These are phyloP conservation scores for Aspidiotus destructor DNA, from an alignment of 2,888 invertebrate species.

Conservation along the genomic window DNA sequence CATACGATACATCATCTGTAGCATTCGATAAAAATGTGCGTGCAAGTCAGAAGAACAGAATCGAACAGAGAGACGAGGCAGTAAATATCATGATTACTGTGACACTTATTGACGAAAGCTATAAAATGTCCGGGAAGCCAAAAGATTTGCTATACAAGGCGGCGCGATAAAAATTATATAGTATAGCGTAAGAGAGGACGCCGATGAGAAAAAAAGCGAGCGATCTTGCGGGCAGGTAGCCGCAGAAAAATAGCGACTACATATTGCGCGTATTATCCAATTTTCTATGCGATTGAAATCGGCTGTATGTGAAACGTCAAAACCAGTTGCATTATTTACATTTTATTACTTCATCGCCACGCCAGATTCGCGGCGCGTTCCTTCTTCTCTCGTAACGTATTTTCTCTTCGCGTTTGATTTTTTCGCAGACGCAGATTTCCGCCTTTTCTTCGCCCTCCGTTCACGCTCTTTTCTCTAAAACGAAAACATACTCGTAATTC, in stretches of 20 bases:
- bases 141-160: constrained; percentile 13
- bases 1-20: no score
- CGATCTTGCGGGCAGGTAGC: background rate
- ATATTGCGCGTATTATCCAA: background rate
- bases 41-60: background rate
- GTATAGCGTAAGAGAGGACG: background rate
- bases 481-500: no score
- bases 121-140: constrained; percentile 15
- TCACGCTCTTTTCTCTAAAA: no score
- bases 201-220: background rate
- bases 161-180: constrained; percentile 20
- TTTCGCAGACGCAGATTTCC: no score
- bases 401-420: no score
- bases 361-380: no score
- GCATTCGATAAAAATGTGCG: no score
- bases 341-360: constrained; percentile 9
- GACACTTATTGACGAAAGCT: constrained; percentile 28
- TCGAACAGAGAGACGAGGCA: constrained; percentile 13
- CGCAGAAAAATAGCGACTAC: background rate
- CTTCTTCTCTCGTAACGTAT: no score
- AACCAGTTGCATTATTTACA: constrained; percentile 16
- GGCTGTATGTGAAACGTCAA: background rate
- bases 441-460: no score
- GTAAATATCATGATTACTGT: constrained; percentile 25
- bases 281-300: constrained; percentile 7